phyloP scores from a whole-genome alignment of 2,888 invertebrate species.

The Pilophorus perplexus region DNA sequence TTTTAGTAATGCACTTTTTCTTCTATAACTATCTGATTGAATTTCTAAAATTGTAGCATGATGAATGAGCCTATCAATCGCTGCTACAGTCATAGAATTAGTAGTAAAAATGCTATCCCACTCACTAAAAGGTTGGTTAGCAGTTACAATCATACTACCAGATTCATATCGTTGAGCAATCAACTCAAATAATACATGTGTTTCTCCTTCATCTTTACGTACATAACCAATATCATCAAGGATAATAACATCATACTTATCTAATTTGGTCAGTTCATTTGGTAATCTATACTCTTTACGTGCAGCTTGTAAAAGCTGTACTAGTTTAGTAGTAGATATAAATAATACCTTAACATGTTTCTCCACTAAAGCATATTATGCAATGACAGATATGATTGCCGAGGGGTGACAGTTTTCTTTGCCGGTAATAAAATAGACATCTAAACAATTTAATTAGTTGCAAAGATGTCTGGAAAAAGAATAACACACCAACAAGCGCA shows the following conservation, averaged over 20 bases:
- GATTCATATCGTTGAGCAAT: neutral
- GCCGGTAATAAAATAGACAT: neutral
- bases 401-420: neutral
- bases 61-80: neutral
- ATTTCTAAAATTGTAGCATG: neutral
- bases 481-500: neutral
- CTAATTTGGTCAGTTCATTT: neutral
- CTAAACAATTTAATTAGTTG: neutral
- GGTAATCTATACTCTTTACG: neutral
- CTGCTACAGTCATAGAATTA: neutral
- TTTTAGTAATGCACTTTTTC: neutral
- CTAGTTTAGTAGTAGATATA: neutral
- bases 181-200: neutral
- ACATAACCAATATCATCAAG: neutral
- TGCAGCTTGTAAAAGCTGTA: neutral
- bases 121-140: neutral
- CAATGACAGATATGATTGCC: neutral
- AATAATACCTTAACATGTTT: neutral
- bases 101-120: neutral
- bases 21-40: neutral
- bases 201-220: neutral
- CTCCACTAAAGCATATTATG: neutral
- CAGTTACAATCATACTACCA: neutral
- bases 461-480: neutral
- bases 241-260: neutral